phyloP scores from a whole-genome alignment of 2,797 vertebrate species.

The Tarsius wallacei region DNA sequence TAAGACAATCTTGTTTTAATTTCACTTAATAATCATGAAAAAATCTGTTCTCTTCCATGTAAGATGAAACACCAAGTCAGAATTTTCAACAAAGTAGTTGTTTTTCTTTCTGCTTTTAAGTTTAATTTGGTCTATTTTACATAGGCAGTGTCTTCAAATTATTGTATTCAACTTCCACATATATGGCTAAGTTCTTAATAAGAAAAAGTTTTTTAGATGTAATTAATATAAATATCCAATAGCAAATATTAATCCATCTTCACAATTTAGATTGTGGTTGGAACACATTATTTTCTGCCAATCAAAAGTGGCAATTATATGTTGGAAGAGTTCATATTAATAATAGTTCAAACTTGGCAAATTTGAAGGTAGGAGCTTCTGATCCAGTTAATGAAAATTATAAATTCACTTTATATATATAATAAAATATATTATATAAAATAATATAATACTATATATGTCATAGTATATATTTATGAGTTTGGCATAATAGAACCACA shows the following conservation, averaged over 20 bases:
- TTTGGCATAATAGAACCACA: neutral
- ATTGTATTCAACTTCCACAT: neutral
- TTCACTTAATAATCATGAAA: neutral
- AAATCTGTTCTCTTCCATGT: neutral
- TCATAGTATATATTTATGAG: neutral
- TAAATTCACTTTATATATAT: neutral
- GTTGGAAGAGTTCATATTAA: neutral
- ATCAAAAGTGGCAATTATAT: neutral
- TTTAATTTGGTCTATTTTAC: neutral
- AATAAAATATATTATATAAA: too few relatives aligned
- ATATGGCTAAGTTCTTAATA: neutral
- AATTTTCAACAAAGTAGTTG: neutral
- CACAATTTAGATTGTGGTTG: neutral
- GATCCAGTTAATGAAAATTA: neutral
- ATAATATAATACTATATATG: too few relatives aligned
- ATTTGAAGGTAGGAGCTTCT: neutral
- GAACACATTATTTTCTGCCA: neutral
- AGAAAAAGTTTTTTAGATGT: neutral
- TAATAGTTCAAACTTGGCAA: conserved; percentile 13
- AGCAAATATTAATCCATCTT: neutral
- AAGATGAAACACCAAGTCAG: neutral
- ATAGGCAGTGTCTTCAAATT: neutral
- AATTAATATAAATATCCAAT: conserved; percentile 25
- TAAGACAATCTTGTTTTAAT: neutral
- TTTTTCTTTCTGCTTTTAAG: neutral